These are phyloP conservation scores for Seira musarum DNA, from an alignment of 2,888 invertebrate species.

Conservation along the genomic window DNA sequence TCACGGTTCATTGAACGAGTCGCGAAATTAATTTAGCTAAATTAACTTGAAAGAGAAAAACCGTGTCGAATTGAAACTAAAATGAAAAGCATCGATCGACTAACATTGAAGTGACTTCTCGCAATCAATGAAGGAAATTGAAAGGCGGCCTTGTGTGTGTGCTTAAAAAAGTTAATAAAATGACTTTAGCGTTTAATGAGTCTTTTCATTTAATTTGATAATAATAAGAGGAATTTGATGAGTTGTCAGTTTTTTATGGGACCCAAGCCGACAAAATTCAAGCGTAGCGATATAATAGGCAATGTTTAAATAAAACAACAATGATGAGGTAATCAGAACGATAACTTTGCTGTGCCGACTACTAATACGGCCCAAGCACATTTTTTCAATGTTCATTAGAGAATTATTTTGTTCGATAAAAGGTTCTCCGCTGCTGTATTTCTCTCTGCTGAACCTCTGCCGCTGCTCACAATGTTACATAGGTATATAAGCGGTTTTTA, in stretches of 20 bases:
- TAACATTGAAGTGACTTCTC: neutral
- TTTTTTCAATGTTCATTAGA: conserved; percentile 33
- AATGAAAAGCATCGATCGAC: neutral
- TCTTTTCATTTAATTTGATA: conserved; percentile 43
- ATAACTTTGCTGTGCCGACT: conserved; percentile 22
- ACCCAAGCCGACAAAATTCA: conserved; percentile 28
- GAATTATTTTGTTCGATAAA: conserved; percentile 28
- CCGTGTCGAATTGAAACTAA: conserved; percentile 18
- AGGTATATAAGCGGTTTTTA: too few species aligned
- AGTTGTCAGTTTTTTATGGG: conserved; percentile 26
- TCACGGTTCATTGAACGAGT: too few species aligned
- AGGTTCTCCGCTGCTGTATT: conserved; percentile 16
- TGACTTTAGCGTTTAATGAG: conserved; percentile 10
- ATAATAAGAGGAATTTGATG: conserved; percentile 34
- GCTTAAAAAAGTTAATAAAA: conserved; percentile 20
- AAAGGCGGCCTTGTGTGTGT: too few species aligned
- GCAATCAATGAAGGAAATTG: too few species aligned
- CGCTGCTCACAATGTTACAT: neutral
- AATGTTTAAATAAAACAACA: conserved; percentile 6
- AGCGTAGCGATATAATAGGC: neutral
- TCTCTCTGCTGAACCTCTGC: conserved; percentile 1
- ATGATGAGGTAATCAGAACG: conserved; percentile 49
- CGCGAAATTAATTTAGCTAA: too few species aligned
- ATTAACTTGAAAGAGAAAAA: conserved; percentile 4
- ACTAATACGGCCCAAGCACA: too few species aligned